Conservation (phyloP, 2,888 invertebrate species). For the Harpalus rubripes region DNA sequence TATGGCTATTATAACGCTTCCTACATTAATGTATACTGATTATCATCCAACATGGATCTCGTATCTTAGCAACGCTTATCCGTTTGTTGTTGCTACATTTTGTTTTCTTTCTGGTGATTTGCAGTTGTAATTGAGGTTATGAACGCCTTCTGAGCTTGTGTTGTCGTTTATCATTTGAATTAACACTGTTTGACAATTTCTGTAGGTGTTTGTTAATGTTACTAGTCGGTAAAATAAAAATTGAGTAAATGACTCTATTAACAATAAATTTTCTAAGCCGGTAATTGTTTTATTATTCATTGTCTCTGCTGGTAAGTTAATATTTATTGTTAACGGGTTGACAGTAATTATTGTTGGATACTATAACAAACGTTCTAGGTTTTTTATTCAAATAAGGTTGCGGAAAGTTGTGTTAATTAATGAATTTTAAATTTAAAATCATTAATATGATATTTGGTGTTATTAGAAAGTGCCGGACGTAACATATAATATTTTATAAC, state of each 20-base stretch:
- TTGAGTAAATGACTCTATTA: conserved; percentile 44
- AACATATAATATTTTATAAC: no score
- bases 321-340: not conserved
- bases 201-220: conserved; percentile 37
- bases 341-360: not conserved
- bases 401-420: no score
- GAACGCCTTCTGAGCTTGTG: conserved; percentile 41
- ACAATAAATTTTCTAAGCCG: conserved; percentile 32
- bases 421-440: no score
- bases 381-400: not conserved
- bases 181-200: conserved; percentile 40
- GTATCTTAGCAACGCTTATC: conserved; percentile 10
- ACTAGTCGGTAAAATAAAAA: not conserved
- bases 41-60: conserved; percentile 9
- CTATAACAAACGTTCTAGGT: not conserved
- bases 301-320: not conserved
- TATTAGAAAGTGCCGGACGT: no score
- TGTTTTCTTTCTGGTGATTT: conserved; percentile 39
- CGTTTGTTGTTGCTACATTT: conserved; percentile 24
- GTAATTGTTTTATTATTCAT: conserved; percentile 35
- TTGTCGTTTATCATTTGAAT: conserved; percentile 45
- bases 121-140: conserved; percentile 47
- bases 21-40: conserved; percentile 14
- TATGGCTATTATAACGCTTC: not conserved
- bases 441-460: no score